Conservation (phyloP, 2,888 invertebrate genomes). For the Perizoma flavofasciatum region DNA sequence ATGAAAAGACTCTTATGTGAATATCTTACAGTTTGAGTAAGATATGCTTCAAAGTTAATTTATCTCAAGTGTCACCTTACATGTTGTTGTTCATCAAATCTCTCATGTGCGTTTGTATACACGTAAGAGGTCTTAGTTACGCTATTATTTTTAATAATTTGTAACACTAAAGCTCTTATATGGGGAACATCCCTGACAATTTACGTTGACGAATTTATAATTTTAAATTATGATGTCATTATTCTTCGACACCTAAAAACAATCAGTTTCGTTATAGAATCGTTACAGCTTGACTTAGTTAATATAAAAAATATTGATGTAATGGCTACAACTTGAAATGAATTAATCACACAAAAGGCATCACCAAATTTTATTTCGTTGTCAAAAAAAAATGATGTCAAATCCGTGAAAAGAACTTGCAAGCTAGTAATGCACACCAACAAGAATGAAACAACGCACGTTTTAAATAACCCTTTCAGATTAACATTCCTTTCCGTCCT, state of each 20-base stretch:
- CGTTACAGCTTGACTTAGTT: slow-evolving; percentile 5
- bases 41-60: too few species aligned
- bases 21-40: too few species aligned
- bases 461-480: slow-evolving; percentile 14
- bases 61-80: too few species aligned
- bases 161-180: too few species aligned
- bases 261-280: slow-evolving; percentile 6
- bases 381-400: background rate
- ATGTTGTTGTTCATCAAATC: too few species aligned
- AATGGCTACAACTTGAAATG: slow-evolving; percentile 13
- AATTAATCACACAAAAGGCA: slow-evolving; percentile 11
- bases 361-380: background rate
- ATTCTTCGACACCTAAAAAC: slow-evolving; percentile 9
- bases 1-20: too few species aligned
- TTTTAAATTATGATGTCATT: background rate
- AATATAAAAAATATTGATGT: slow-evolving; percentile 16
- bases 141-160: too few species aligned
- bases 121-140: too few species aligned
- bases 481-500: background rate
- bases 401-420: slow-evolving; percentile 11
- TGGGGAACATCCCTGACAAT: too few species aligned
- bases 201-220: too few species aligned
- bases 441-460: slow-evolving; percentile 12
- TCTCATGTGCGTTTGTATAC: too few species aligned
- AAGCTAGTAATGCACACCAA: slow-evolving; percentile 16